A percentile compares a stretch with the other conserved stretches of the same genome.
These are phyloP conservation scores for Podarcis cretensis DNA, from an alignment of 2,113 vertebrate genomes.

Conservation along the genomic window DNA sequence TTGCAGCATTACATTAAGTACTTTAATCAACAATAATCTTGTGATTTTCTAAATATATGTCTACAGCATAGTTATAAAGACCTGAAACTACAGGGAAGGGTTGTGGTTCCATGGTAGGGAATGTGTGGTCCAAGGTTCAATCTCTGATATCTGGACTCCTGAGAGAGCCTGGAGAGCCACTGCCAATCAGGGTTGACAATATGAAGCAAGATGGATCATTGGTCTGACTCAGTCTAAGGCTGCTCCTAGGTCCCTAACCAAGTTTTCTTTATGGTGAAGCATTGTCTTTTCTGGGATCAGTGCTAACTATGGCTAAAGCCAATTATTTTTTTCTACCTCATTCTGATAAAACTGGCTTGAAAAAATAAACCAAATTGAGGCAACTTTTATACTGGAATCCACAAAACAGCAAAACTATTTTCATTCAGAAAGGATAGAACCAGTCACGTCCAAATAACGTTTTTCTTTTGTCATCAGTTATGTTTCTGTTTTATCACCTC, in stretches of 20 bases:
- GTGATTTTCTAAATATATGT: background rate
- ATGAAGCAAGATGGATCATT: too few species aligned
- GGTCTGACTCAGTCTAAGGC: too few species aligned
- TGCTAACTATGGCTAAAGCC: background rate
- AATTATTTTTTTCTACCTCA: background rate
- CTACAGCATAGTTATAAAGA: background rate
- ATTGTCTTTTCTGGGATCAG: background rate
- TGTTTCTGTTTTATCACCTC: too few species aligned
- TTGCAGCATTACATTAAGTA: background rate
- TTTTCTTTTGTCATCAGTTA: too few species aligned
- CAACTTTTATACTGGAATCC: too few species aligned
- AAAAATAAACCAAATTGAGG: background rate
- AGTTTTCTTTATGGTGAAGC: background rate
- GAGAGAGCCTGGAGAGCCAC: too few species aligned
- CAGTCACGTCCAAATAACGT: too few species aligned
- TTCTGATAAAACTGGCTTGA: conserved; percentile 11
- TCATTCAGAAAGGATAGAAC: background rate
- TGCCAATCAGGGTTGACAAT: too few species aligned
- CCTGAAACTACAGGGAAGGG: background rate
- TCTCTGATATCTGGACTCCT: too few species aligned
- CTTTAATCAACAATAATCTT: background rate
- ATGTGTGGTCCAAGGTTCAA: too few species aligned
- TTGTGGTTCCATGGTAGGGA: too few species aligned
- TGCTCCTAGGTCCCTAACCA: background rate
- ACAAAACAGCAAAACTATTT: too few species aligned